Percentiles rank a stretch among this genome's conserved stretches.
Evolutionary conservation across 2,113 vertebrate genomes (phyloP).

Genomic region (Eclectus roratus): DNA sequence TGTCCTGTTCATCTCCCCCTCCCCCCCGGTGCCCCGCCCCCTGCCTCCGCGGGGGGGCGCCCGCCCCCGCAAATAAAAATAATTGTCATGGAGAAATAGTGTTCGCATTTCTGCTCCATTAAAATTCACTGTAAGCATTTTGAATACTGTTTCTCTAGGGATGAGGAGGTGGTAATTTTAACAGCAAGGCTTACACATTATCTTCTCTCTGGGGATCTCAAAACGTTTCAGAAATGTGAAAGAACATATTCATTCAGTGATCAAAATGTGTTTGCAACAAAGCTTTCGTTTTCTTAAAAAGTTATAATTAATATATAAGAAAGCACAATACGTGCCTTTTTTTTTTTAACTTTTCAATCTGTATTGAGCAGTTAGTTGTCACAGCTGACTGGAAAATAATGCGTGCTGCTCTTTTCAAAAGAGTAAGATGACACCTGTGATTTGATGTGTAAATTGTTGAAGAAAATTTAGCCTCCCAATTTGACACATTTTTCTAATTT

Average conservation of each 20-base stretch:
- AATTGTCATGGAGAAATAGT: not conserved
- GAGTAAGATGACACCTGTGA: not conserved
- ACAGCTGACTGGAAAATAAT: not conserved
- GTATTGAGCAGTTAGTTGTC: not conserved
- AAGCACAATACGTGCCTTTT: not conserved
- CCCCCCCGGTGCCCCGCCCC: no score
- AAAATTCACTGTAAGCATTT: not conserved
- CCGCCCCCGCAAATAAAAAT: no score
- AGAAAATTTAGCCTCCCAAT: not conserved
- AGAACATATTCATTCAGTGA: not conserved
- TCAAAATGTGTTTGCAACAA: not conserved
- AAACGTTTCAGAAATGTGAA: not conserved
- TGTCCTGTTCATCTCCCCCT: no score
- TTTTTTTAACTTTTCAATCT: not conserved
- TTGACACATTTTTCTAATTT: not conserved
- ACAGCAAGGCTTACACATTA: not conserved
- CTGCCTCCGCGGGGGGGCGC: no score
- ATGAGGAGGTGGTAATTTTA: not conserved
- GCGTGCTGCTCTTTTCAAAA: not conserved
- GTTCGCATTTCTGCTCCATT: not conserved
- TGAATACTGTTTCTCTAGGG: not conserved
- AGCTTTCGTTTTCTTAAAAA: not conserved
- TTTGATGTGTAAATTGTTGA: not conserved
- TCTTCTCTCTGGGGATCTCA: not conserved
- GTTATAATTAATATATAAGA: not conserved